A percentile compares a stretch with the other conserved stretches of the same genome.
These are phyloP conservation scores for Oscheius sp. DNA, from an alignment of 2,888 invertebrate genomes.

Conservation along the genomic window DNA sequence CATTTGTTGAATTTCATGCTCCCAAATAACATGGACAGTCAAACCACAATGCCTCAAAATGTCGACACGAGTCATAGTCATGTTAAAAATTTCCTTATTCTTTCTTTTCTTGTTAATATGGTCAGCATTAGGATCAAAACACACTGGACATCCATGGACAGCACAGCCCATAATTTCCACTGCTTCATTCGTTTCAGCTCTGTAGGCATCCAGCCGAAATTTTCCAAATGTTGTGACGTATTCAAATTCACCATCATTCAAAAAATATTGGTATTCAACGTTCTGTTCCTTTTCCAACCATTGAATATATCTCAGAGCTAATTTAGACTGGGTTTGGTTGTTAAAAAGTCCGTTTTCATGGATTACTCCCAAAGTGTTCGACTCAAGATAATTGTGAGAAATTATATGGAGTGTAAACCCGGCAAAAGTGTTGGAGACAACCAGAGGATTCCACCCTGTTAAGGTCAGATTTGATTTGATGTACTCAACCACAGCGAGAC, in stretches of 20 bases:
- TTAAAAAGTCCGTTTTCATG: conserved; percentile 1
- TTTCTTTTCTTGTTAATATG: background rate
- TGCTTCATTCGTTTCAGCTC: background rate
- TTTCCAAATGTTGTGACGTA: background rate
- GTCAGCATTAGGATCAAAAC: background rate
- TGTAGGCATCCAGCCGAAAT: background rate
- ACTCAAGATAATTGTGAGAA: background rate
- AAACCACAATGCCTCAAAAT: background rate
- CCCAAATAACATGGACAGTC: conserved; percentile 2
- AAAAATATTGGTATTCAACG: background rate
- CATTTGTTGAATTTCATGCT: conserved; percentile 15
- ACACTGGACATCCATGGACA: background rate
- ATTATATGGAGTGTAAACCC: background rate
- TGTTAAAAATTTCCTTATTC: background rate
- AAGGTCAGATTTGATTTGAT: background rate
- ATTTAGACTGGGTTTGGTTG: conserved; percentile 1
- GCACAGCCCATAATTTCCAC: background rate
- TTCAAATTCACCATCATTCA: background rate
- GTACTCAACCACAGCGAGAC: background rate
- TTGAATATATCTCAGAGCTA: background rate
- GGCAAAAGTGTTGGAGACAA: background rate
- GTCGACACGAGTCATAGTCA: background rate
- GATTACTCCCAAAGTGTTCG: conserved; percentile 13
- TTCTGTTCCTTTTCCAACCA: conserved; percentile 9
- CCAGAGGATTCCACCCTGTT: conserved; percentile 20